Conservation (phyloP, 2,888 invertebrate genomes). For the Polydesmus complanatus region DNA sequence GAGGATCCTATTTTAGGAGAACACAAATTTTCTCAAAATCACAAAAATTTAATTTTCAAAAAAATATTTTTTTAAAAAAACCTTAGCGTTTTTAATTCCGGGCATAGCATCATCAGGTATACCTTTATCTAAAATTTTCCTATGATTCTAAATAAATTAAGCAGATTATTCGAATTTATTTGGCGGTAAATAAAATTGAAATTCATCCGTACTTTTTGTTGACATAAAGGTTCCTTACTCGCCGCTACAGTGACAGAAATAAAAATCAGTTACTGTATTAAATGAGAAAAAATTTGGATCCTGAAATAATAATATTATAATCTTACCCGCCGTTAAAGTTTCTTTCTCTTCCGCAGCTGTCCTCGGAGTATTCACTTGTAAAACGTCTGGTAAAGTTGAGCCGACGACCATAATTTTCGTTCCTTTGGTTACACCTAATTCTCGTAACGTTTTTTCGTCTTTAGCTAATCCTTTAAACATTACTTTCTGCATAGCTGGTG, state of each 20-base stretch:
- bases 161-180: conserved; percentile 1
- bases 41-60: not conserved
- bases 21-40: not conserved
- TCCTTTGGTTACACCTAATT: conserved; percentile 61
- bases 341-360: conserved; percentile 28
- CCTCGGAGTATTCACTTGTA: conserved; percentile 62
- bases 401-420: conserved; percentile 85
- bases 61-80: conserved; percentile 26
- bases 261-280: conserved; percentile 15
- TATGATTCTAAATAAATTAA: conserved; percentile 43
- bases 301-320: too few relatives aligned
- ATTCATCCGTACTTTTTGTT: conserved; percentile 30
- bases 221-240: conserved; percentile 33
- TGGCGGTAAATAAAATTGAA: not conserved
- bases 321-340: conserved; percentile 24
- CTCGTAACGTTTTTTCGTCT: conserved; percentile 63
- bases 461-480: conserved; percentile 77
- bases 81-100: conserved; percentile 64
- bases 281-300: not conserved
- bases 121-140: conserved; percentile 77
- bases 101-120: conserved; percentile 79
- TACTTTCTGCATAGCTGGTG: conserved; percentile 72
- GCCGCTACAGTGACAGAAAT: conserved; percentile 21
- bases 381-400: conserved; percentile 70
- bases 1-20: conserved; percentile 45